These are phyloP conservation scores for Euphonia xanthogaster DNA, from an alignment of 2,797 vertebrate species.

Conservation along the genomic window DNA sequence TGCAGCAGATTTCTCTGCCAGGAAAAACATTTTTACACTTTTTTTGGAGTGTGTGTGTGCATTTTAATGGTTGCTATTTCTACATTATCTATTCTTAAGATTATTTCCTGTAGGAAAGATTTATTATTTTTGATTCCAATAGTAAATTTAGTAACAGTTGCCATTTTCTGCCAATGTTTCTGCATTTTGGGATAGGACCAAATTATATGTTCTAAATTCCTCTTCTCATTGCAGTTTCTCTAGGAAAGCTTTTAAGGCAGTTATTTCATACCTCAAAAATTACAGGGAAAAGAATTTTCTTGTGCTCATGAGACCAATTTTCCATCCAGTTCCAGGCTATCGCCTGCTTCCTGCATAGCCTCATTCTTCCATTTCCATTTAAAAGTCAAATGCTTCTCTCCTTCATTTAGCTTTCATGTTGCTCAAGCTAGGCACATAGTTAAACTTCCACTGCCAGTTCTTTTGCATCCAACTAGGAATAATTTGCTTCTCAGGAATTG, in stretches of 20 bases:
- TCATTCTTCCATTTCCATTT: conserved; percentile 26
- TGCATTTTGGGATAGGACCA: conserved; percentile 14
- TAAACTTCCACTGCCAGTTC: not conserved
- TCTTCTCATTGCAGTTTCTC: not conserved
- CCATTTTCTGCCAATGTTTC: conserved; percentile 46
- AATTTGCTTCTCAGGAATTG: not conserved
- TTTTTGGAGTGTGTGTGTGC: not conserved
- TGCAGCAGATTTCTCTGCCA: conserved; percentile 25
- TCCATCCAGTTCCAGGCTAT: not conserved
- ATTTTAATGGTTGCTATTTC: conserved; percentile 46
- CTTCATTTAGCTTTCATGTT: not conserved
- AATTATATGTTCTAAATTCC: conserved; percentile 26
- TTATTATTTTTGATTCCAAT: conserved; percentile 27
- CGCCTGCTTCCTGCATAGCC: not conserved
- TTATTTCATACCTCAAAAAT: not conserved
- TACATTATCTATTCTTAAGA: conserved; percentile 38
- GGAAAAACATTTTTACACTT: conserved; percentile 31
- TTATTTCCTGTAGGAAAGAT: conserved; percentile 53
- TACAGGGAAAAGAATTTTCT: conserved; percentile 2
- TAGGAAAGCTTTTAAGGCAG: conserved; percentile 2
- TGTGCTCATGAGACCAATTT: not conserved
- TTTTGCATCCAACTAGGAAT: not conserved
- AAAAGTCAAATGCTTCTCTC: conserved; percentile 21
- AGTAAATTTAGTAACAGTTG: conserved; percentile 37
- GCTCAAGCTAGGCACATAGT: not conserved